Conservation (phyloP, 1,140 invertebrate genomes). For the Sarcophaga peregrina region DNA sequence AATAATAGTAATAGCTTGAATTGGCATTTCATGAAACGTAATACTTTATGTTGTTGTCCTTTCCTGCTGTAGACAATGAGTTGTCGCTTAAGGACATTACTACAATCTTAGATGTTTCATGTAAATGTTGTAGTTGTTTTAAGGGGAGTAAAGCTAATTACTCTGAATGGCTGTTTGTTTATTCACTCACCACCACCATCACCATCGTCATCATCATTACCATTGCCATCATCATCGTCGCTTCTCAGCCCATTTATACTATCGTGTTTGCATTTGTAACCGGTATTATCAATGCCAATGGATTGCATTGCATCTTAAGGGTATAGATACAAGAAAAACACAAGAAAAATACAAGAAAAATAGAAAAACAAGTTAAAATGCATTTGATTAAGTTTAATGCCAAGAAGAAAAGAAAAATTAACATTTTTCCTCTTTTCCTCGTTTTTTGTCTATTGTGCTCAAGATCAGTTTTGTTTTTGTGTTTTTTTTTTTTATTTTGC, state of each 20-base stretch:
- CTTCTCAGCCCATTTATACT: background rate
- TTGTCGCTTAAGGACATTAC: background rate
- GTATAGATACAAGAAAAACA: background rate
- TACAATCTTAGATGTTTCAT: background rate
- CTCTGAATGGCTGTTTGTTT: constrained; percentile 20
- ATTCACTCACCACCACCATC: background rate
- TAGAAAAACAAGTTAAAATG: background rate
- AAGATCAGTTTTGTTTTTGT: constrained; percentile 7
- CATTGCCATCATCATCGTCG: background rate
- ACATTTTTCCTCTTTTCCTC: background rate
- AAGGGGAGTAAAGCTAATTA: constrained; percentile 32
- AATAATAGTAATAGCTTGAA: too few species aligned
- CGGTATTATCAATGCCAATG: constrained; percentile 24
- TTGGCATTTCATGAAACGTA: too few species aligned
- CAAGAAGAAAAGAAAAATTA: constrained; percentile 14
- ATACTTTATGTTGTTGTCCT: too few species aligned
- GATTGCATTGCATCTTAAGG: constrained; percentile 29
- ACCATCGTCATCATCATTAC: background rate
- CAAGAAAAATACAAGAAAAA: background rate
- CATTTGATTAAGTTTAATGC: constrained; percentile 26
- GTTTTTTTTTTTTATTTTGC: background rate
- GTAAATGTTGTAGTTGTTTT: background rate
- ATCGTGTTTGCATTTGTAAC: background rate
- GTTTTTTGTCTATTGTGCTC: background rate
- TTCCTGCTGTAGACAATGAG: background rate